Evolutionary conservation across 2,888 invertebrate genomes (phyloP).

Genomic region (Melinopterus prodromus): DNA sequence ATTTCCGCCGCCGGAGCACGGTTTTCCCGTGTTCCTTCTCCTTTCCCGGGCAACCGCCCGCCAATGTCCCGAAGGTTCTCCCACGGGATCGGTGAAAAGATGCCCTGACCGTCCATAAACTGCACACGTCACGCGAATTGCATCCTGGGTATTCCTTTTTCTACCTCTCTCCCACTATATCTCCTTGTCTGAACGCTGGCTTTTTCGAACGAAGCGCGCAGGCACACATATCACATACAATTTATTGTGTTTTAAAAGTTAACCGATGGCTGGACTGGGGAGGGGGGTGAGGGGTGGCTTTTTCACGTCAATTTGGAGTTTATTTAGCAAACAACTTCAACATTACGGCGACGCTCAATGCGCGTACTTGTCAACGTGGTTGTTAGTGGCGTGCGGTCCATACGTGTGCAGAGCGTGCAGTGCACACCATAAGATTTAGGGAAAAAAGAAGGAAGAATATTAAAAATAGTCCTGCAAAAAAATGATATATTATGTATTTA

Average conservation of each 20-base stretch:
- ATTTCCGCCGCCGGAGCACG: constrained; percentile 28
- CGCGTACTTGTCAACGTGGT: constrained; percentile 16
- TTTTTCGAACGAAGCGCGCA: not conserved
- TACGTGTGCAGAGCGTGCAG: no score
- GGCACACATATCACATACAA: constrained; percentile 9
- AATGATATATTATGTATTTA: no score
- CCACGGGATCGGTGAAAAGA: constrained; percentile 18
- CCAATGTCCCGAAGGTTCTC: constrained; percentile 9
- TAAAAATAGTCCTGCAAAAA: no score
- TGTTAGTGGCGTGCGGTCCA: no score
- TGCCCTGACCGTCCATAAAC: constrained; percentile 21
- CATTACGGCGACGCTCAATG: not conserved
- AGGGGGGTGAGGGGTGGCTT: no score
- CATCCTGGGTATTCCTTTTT: constrained; percentile 22
- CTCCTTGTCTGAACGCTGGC: constrained; percentile 10
- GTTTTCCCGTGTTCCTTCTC: not conserved
- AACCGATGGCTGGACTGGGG: constrained; percentile 5
- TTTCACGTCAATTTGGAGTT: constrained; percentile 11
- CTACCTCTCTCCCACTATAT: not conserved
- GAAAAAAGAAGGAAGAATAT: no score
- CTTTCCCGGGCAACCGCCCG: not conserved
- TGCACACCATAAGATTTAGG: no score
- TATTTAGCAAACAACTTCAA: constrained; percentile 13
- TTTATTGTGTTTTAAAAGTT: constrained; percentile 25
- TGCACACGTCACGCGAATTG: constrained; percentile 26